Conservation (phyloP, 2,888 invertebrate species). For the Thera obeliscata region DNA sequence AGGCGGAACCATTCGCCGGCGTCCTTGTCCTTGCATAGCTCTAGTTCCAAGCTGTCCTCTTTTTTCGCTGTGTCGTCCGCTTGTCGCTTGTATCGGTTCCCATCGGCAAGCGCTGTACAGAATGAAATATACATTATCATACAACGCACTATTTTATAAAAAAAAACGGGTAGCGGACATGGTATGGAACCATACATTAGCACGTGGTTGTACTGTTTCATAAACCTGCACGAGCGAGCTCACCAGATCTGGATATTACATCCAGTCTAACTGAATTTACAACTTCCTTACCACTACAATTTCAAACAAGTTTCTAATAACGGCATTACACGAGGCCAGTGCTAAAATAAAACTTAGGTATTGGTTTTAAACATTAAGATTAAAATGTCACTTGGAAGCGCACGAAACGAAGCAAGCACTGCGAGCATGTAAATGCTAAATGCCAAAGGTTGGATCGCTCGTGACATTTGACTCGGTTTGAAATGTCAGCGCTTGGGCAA, state of each 20-base stretch:
- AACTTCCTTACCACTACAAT: slow-evolving; percentile 22
- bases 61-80: slow-evolving; percentile 89
- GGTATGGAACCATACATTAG: too few species aligned
- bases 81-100: slow-evolving; percentile 87
- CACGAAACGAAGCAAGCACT: slow-evolving; percentile 16
- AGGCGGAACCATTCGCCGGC: slow-evolving; percentile 98
- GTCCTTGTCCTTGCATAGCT: slow-evolving; percentile 97
- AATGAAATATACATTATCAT: slow-evolving; percentile 45
- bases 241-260: slow-evolving; percentile 24
- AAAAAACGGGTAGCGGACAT: neutral
- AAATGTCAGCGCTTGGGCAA: slow-evolving; percentile 83
- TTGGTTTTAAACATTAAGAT: slow-evolving; percentile 54
- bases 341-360: slow-evolving; percentile 31
- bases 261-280: slow-evolving; percentile 12
- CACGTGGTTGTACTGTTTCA: neutral
- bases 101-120: slow-evolving; percentile 73
- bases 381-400: slow-evolving; percentile 69
- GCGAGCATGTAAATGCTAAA: slow-evolving; percentile 61
- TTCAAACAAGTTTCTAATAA: slow-evolving; percentile 22
- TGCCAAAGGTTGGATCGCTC: slow-evolving; percentile 78
- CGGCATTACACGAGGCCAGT: slow-evolving; percentile 20
- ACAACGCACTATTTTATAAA: neutral
- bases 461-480: slow-evolving; percentile 79
- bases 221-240: slow-evolving; percentile 10
- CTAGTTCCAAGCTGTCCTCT: slow-evolving; percentile 94